A percentile compares a stretch with the other conserved stretches of the same genome.
Evolutionary conservation across 2,888 invertebrate genomes (phyloP).

Genomic region (Amblyjoppa fuscipennis): DNA sequence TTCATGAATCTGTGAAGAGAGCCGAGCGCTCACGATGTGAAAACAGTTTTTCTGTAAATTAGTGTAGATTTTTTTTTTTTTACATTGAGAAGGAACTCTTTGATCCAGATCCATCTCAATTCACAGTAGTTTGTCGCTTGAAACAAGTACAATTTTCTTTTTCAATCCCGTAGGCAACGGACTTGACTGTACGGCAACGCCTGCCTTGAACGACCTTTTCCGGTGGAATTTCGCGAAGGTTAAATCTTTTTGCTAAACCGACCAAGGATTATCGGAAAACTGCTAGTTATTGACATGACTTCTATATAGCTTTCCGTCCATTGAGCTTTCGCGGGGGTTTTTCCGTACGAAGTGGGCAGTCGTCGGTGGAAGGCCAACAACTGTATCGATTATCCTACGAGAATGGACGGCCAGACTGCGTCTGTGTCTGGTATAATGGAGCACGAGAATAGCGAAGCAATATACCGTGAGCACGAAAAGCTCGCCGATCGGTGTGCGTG

Average conservation of each 20-base stretch:
- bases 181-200: no score
- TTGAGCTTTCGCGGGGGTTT: background rate
- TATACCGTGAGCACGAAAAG: conserved; percentile 14
- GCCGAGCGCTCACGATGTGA: background rate
- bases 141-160: no score
- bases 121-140: no score
- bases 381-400: conserved; percentile 14
- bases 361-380: conserved; percentile 4
- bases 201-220: no score
- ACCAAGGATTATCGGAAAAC: background rate
- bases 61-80: no score
- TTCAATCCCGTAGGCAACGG: no score
- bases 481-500: conserved; percentile 3
- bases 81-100: no score
- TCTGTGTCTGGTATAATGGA: background rate
- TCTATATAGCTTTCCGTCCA: background rate
- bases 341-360: background rate
- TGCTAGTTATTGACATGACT: background rate
- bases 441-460: conserved; percentile 5
- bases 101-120: no score
- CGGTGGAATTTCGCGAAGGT: background rate
- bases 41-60: background rate
- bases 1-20: background rate
- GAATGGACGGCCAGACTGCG: conserved; percentile 19
- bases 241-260: background rate